Conservation (phyloP, 2,888 invertebrate species). For the Leucophenga maculata region DNA sequence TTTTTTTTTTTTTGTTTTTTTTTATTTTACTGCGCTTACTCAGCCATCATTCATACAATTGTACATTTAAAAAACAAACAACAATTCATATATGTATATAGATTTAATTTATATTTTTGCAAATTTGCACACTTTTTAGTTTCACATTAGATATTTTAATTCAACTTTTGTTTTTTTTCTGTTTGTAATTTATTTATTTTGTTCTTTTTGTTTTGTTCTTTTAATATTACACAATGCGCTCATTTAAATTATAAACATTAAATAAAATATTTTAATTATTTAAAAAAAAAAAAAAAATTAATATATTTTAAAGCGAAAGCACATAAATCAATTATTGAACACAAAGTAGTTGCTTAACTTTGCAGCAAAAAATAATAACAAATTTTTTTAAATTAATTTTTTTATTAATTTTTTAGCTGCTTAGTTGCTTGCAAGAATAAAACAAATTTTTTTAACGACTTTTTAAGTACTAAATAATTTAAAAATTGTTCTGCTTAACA, state of each 20-base stretch:
- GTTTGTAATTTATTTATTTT: slow-evolving; percentile 22
- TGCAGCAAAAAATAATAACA: neutral
- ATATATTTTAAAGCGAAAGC: neutral
- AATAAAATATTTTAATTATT: too few relatives aligned
- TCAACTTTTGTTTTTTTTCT: neutral
- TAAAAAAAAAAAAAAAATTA: neutral
- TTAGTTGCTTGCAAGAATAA: neutral
- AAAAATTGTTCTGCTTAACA: neutral
- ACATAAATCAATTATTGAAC: neutral
- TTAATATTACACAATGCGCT: neutral
- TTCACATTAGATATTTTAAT: too few relatives aligned
- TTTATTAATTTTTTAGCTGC: too few relatives aligned
- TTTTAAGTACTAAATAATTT: slow-evolving; percentile 12
- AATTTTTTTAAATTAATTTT: neutral
- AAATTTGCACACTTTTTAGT: neutral
- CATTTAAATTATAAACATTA: too few relatives aligned
- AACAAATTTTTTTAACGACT: neutral
- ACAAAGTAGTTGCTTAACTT: too few relatives aligned
- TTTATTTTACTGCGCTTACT: neutral
- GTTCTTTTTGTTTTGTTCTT: slow-evolving; percentile 34
- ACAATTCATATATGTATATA: slow-evolving; percentile 13
- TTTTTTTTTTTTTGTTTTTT: neutral
- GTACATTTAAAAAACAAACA: slow-evolving; percentile 22
- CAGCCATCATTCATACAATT: neutral
- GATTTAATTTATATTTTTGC: slow-evolving; percentile 5